Evolutionary conservation across 2,888 invertebrate species (phyloP).

Genomic region (Mystacides longicornis): DNA sequence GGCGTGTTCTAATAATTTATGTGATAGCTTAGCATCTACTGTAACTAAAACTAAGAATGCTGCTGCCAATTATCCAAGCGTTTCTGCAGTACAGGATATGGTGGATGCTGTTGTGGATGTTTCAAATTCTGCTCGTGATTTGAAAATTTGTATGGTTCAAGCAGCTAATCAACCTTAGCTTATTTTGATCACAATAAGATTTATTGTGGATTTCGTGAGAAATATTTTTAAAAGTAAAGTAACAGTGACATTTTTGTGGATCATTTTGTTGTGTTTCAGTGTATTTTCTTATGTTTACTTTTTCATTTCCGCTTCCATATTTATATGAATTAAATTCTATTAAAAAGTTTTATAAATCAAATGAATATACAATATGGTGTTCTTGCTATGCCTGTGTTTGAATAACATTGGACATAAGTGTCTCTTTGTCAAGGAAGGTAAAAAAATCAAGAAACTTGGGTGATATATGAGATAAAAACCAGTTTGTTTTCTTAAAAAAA

Average conservation of each 20-base stretch:
- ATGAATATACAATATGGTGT: too few species aligned
- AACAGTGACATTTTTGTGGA: conserved; percentile 3
- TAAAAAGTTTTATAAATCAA: not conserved
- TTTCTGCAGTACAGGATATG: conserved; percentile 87
- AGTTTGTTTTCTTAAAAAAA: too few species aligned
- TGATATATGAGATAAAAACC: too few species aligned
- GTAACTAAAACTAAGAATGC: conserved; percentile 87
- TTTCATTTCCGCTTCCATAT: conserved; percentile 12
- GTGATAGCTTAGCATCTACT: conserved; percentile 72
- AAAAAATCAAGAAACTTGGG: too few species aligned
- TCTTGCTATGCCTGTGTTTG: too few species aligned
- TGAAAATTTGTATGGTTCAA: conserved; percentile 67
- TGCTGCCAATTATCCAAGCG: conserved; percentile 86
- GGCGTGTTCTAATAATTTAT: conserved; percentile 70
- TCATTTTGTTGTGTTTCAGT: conserved; percentile 5
- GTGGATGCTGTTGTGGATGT: conserved; percentile 83
- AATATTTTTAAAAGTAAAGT: not conserved
- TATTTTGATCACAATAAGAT: not conserved
- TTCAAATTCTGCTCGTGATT: conserved; percentile 73
- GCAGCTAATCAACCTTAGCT: conserved; percentile 42
- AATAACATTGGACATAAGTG: too few species aligned
- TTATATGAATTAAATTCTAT: not conserved
- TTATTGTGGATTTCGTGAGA: not conserved
- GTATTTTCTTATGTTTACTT: conserved; percentile 13
- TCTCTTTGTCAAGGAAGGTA: too few species aligned